These are phyloP conservation scores for Lagodon rhomboides DNA, from an alignment of 2,797 vertebrate genomes.

Conservation along the genomic window DNA sequence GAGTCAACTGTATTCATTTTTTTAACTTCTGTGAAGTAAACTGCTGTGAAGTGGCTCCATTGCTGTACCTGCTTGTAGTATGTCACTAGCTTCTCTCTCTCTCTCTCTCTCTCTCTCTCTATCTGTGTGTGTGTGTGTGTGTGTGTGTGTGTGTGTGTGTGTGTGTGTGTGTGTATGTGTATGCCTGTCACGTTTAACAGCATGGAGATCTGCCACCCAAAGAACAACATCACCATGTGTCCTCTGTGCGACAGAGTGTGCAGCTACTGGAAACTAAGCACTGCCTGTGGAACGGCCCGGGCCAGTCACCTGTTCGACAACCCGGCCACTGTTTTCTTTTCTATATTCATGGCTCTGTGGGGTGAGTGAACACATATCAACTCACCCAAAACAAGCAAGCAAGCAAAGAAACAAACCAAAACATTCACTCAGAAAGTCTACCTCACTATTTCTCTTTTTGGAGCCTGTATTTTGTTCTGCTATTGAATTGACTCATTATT, in stretches of 20 bases:
- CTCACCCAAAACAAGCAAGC: background rate
- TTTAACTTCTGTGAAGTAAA: background rate
- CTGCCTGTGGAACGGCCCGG: conserved; percentile 92
- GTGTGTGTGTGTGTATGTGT: conserved; percentile 8
- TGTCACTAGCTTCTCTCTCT: too few species aligned
- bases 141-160: background rate
- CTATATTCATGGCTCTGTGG: conserved; percentile 98
- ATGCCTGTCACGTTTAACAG: conserved; percentile 74
- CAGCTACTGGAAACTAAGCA: conserved; percentile 96
- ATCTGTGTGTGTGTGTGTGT: background rate
- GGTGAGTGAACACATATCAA: conserved; percentile 83
- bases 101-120: too few species aligned
- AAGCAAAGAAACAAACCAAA: too few species aligned
- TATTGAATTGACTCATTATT: background rate
- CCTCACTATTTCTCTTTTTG: too few species aligned
- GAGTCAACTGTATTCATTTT: background rate
- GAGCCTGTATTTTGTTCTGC: background rate
- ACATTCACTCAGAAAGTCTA: too few species aligned
- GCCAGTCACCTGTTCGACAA: conserved; percentile 98
- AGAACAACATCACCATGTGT: conserved; percentile 97
- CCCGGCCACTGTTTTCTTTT: conserved; percentile 98
- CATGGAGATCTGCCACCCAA: conserved; percentile 96
- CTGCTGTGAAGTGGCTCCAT: background rate
- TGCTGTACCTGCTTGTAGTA: too few species aligned
- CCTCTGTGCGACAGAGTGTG: conserved; percentile 95